Evolutionary conservation across 1,140 invertebrate species (phyloP), one percentile per base, ranked within the genome.

Genomic region (Orussus abietinus): DNA sequence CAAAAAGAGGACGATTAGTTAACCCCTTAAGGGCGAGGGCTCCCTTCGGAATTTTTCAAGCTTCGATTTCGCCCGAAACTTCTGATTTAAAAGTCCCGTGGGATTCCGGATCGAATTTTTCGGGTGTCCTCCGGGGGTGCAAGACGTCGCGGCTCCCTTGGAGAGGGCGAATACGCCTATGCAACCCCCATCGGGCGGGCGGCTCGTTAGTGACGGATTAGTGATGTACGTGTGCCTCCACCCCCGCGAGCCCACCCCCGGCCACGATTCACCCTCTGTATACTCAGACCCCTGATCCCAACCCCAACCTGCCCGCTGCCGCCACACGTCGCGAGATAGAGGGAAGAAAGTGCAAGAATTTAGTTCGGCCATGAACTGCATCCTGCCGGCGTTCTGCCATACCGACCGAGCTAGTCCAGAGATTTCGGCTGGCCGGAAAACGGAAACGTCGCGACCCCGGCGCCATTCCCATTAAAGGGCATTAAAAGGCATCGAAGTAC

Each of bases 121-220:
- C n/a, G n/a, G n/a, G n/a, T n/a, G n/a, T n/a, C n/a, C n/a, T n/a
- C n/a, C n/a, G n/a, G n/a, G n/a, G n/a, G n/a, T n/a, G n/a, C n/a
- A n/a, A n/a, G n/a, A n/a, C n/a, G n/a, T n/a, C n/a, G n/a, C n/a
- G n/a, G n/a, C n/a, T n/a, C n/a, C n/a, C n/a, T n/a, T n/a, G 5
- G 12, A 11, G 25, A 39, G 37, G 22, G 11, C 29, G 41, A 38
- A 37, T 60, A 53, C 52, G 51, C 47, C 54, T 57, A 52, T 59
- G 56, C 42, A 28, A 41, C 53, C 51, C 55, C 55, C 46, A 53
- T 50, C 53, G 51, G 48, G 11, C 42, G 46, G 57, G 50, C 40
- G 54, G 60, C 62, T 66, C 64, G 62, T 66, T 66, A 66, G 58
- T 55, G 62, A 64, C 53, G 62, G 59, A 66, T 66, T 66, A 66